Base-by-base conservation (phyloP, 2,797 vertebrate species). In the Microtus obscurus region DNA sequence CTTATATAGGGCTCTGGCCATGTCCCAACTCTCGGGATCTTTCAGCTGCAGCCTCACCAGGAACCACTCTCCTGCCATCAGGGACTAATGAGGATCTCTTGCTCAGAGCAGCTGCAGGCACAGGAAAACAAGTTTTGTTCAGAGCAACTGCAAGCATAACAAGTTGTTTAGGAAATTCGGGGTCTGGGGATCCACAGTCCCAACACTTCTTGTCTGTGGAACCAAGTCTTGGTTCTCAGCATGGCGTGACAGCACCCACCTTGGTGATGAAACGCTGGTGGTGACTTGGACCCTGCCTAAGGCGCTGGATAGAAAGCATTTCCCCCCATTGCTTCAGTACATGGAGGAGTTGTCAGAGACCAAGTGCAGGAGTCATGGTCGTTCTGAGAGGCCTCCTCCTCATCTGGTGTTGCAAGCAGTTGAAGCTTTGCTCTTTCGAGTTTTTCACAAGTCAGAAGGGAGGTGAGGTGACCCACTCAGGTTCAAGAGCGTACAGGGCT, bases 401-500 rank as follows among this genome's bases (percentile, higher is more conserved):
- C 51, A 90, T 63, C n/a, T 3, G 43, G 6, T 21, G 40, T 25
- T 56, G 37, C 34, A 48, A 91, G 53, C 76, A 10, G 37, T 12
- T 17, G 43, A 56, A 67, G 56, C 31, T 53, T 34, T 43, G 86
- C 9, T 12, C 2, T 17, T 29, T 89, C 37, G 48, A 37, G 4
- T 61, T 69, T 65, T 83, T 63, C 11, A 27, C 13, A 77, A 9
- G 14, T 74, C 16, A 6, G 67, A 51, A 4, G 37, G 53, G 40
- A 69, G 67, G 23, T 37, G 0, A 25, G 53, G 43, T 19, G 61
- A 69, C 5, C 43, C 9, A 29, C 43, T 19, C 4, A 23, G 37
- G 29, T 29, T 51, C 19, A 34, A 11, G 0, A 31, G 4, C 13
- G 2, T 5, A 13, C 25, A 53, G 40, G 77, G 10, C 13, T 16